Base-by-base conservation (phyloP, 2,888 invertebrate species). In the Furcula furcula region DNA sequence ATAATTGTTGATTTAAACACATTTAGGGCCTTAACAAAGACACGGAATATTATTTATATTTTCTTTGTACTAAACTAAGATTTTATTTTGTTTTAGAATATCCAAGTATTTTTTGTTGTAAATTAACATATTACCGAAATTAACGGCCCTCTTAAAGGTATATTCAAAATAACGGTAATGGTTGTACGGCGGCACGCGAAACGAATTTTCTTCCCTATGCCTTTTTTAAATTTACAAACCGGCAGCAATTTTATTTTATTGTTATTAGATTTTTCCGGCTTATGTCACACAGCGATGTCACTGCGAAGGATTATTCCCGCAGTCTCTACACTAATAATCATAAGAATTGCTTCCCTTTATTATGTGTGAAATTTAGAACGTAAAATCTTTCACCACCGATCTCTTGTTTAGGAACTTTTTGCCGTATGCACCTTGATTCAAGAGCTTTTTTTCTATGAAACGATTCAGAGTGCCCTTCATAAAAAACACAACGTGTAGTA, bases 211-310 rank as follows among this genome's bases (percentile, higher is more conserved):
- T 77, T 79, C 82, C 85, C 83, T 78, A 66, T 81, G 71, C 77
- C 64, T 83, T 83, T 81, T 85, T 81, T 79, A 79, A 86, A 87
- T 84, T 83, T 84, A 83, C 86, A 87, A 86, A 87, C 82, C 79
- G 78, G 72, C 68, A 60, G 86, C 89, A 88, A 88, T 88, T 87
- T 81, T 85, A 84, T 87, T 88, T 88, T 88, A 88, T 87, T 88
- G 88, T 87, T 87, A 88, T 88, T 85, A 87, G 85, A 87, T 85
- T 88, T 86, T 88, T 85, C 83, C 84, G 84, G 87, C 74, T 88
- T 86, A 86, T 82, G 88, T 88, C 88, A 86, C 84, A 76, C 77
- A 65, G 73, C 71, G 67, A 66, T 75, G 85, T 81, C 81, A 78
- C 77, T 66, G 80, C 70, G 65, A 72, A 75, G 85, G 88, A 86